Percentiles rank a stretch among this genome's conserved stretches.
These are phyloP conservation scores for Ophion ellenae DNA, from an alignment of 2,888 invertebrate genomes.

Conservation along the genomic window DNA sequence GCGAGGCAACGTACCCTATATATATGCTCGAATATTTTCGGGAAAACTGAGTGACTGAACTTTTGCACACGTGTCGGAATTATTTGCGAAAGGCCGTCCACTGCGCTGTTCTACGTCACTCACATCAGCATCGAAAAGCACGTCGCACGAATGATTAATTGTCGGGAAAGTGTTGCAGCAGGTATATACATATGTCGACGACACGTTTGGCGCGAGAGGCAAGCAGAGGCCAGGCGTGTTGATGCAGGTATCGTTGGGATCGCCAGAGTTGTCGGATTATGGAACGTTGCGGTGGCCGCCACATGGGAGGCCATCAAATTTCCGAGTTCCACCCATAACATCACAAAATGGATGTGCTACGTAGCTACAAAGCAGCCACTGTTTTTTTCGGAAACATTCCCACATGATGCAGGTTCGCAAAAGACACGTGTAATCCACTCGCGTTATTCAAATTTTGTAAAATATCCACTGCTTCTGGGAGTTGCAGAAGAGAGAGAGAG, in stretches of 20 bases:
- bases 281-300: not conserved
- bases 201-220: constrained; percentile 20
- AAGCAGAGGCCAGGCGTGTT: not conserved
- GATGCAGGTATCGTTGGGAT: constrained; percentile 20
- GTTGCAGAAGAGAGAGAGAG: not conserved
- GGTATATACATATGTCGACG: constrained; percentile 5
- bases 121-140: constrained; percentile 14
- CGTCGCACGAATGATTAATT: constrained; percentile 46
- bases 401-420: constrained; percentile 6
- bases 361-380: not conserved
- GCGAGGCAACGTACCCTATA: not conserved
- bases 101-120: not conserved
- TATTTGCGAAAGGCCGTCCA: not conserved
- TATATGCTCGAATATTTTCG: not conserved
- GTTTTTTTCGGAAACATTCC: not conserved
- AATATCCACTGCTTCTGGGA: constrained; percentile 7
- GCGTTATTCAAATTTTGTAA: constrained; percentile 8
- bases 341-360: not conserved
- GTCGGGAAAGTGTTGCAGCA: constrained; percentile 38
- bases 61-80: constrained; percentile 3
- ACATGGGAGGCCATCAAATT: constrained; percentile 13
- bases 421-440: constrained; percentile 13
- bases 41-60: constrained; percentile 1
- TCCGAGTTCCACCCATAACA: not conserved
- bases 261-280: constrained; percentile 12